phyloP scores from a whole-genome alignment of 2,113 vertebrate genomes.

The Stegostoma tigrinum region DNA sequence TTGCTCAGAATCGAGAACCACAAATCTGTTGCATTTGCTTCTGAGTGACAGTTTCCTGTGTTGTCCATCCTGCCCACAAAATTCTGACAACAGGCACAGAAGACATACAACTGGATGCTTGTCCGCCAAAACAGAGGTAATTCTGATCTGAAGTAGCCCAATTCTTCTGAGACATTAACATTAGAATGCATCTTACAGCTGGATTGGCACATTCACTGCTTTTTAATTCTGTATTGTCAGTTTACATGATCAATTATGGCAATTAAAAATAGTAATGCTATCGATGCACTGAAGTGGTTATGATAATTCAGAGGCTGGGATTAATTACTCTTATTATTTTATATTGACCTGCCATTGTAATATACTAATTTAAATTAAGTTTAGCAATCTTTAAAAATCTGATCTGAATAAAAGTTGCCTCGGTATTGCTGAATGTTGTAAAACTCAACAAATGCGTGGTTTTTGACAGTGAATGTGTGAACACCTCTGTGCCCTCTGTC shows the following conservation, averaged over 20 bases:
- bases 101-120: background rate
- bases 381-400: background rate
- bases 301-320: background rate
- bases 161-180: background rate
- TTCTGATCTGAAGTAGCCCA: background rate
- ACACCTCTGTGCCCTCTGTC: background rate
- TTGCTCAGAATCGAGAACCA: background rate
- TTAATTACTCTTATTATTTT: background rate
- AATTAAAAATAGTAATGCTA: background rate
- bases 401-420: background rate
- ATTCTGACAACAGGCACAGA: background rate
- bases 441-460: background rate
- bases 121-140: background rate
- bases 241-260: background rate
- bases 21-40: background rate
- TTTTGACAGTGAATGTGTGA: background rate
- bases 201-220: background rate
- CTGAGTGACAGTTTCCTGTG: conserved; percentile 20
- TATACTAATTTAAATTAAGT: background rate
- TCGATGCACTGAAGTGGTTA: background rate
- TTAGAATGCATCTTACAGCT: background rate
- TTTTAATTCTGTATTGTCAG: background rate
- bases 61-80: background rate
- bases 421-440: background rate
- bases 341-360: background rate